Base-by-base conservation (phyloP, 2,797 vertebrate genomes). In the Borostomias antarcticus region DNA sequence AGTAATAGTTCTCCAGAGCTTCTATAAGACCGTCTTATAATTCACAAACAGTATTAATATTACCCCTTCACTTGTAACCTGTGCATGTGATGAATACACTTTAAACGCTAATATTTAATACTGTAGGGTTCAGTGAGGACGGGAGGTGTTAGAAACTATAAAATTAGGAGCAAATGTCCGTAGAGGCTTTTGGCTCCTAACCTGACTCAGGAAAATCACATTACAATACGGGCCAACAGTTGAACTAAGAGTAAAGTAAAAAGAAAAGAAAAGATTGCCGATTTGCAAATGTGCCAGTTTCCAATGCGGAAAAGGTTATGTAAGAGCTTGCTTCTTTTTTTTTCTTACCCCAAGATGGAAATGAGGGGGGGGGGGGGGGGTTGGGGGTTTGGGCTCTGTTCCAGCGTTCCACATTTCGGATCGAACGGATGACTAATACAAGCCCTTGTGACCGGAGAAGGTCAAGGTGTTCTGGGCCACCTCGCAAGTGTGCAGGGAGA, bases 81-180 rank as follows among this genome's bases (percentile, higher is more conserved):
- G n/a, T n/a, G n/a, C n/a, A n/a, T n/a, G n/a, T n/a, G n/a, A n/a
- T n/a, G n/a, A n/a, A n/a, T n/a, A n/a, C n/a, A n/a, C n/a, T n/a
- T n/a, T n/a, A n/a, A n/a, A n/a, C n/a, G n/a, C n/a, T 60, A 51
- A 59, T 17, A 21, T 30, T n/a, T n/a, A n/a, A n/a, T n/a, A n/a
- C n/a, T 1, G 43, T 53, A 65, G 19, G 68, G 61, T 56, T 57
- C 40, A 71, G 70, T 62, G 69, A 62, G 48, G 74, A 73, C 57
- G 29, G 62, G 64, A 75, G 64, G 72, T 70, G 73, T 66, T 62
- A 79, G 26, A 71, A 78, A 56, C 29, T 45, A 40, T 77, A 21
- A 66, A 80, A 83, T 85, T 70, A 75, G 65, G 5, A 69, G 47
- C 67, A 82, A 86, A 85, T 79, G 74, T 51, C 75, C 47, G 76